A percentile compares a stretch with the other conserved stretches of the same genome.
Conservation (phyloP, 2,888 invertebrate species). For the Luperina testacea region DNA sequence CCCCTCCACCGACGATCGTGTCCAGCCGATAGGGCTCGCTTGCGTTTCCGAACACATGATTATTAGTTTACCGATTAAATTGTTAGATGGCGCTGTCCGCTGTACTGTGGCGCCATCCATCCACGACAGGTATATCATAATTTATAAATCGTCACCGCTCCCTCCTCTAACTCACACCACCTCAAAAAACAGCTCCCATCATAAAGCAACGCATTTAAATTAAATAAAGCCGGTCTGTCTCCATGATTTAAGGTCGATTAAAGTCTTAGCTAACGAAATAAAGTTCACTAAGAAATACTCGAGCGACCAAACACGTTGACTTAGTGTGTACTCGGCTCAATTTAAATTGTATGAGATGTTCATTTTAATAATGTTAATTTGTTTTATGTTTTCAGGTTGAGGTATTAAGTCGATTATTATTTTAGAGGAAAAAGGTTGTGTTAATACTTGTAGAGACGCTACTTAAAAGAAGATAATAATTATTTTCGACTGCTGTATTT, state of each 20-base stretch:
- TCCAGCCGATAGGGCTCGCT: too few species aligned
- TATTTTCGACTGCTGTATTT: too few species aligned
- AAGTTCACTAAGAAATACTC: conserved; percentile 56
- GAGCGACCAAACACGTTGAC: conserved; percentile 47
- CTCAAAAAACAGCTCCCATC: conserved; percentile 58
- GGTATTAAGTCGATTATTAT: conserved; percentile 11
- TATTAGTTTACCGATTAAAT: too few species aligned
- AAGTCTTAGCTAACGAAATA: conserved; percentile 59
- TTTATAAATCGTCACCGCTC: background rate
- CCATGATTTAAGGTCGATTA: conserved; percentile 73
- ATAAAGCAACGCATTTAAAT: conserved; percentile 71
- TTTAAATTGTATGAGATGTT: conserved; percentile 55
- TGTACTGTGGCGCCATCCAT: too few species aligned
- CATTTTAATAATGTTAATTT: conserved; percentile 55
- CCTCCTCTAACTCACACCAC: conserved; percentile 21
- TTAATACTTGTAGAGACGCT: background rate
- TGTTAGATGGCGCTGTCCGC: too few species aligned
- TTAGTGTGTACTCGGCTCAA: conserved; percentile 46
- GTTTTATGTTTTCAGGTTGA: conserved; percentile 37
- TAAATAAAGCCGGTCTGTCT: conserved; percentile 73
- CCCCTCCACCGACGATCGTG: too few species aligned
- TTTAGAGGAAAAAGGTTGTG: background rate
- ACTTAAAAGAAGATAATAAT: too few species aligned
- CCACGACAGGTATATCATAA: too few species aligned
- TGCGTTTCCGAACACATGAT: too few species aligned